Conservation (phyloP, 1,140 invertebrate species). For the Saccostrea glomerata region DNA sequence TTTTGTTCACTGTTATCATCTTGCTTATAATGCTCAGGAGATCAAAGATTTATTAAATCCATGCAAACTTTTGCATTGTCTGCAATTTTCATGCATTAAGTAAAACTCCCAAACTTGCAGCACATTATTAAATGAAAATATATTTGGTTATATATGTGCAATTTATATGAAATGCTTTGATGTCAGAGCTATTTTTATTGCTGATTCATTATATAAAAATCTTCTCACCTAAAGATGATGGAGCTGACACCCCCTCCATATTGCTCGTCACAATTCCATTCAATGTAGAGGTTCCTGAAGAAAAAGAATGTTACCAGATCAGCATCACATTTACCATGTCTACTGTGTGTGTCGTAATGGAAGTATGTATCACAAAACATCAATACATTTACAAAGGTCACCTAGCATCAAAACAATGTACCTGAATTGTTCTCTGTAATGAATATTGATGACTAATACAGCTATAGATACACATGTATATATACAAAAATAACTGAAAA, state of each 20-base stretch:
- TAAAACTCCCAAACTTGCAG: too few relatives aligned
- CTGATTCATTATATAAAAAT: background rate
- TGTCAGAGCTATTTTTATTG: too few relatives aligned
- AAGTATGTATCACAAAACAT: background rate
- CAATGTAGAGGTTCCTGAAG: background rate
- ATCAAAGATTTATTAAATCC: too few relatives aligned
- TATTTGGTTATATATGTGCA: too few relatives aligned
- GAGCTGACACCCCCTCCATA: constrained; percentile 2
- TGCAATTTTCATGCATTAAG: too few relatives aligned
- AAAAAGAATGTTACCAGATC: background rate
- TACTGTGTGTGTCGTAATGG: background rate
- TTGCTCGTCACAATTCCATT: background rate
- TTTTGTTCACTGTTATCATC: too few relatives aligned
- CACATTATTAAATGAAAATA: too few relatives aligned
- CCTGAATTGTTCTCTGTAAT: background rate
- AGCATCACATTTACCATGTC: background rate
- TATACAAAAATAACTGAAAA: too few relatives aligned
- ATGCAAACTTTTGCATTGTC: too few relatives aligned
- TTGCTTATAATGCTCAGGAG: too few relatives aligned
- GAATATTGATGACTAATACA: background rate
- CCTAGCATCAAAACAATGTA: background rate
- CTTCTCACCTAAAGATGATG: background rate
- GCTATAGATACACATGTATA: too few relatives aligned
- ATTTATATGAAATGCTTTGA: too few relatives aligned
- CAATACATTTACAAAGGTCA: background rate